Evolutionary conservation across 2,888 invertebrate species (phyloP), one percentile per base, ranked within the genome.

Genomic region (Monoplex corrugatus): DNA sequence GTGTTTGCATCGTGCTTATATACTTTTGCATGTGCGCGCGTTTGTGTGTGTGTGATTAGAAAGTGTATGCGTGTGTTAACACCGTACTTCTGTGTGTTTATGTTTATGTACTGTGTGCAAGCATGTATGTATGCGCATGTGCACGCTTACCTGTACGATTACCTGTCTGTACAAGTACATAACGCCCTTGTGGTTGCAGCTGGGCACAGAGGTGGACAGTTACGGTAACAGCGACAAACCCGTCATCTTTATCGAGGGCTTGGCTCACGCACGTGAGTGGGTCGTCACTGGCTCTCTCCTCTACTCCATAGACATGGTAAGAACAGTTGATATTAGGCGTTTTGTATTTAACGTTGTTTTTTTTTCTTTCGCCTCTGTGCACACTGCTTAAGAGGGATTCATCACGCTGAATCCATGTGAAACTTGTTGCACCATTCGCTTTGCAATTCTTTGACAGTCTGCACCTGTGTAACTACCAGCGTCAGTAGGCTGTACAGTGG

Each of bases 191-290:
- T 40, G 38, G 78, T 5, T 23, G n/a, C 78, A 78, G 78, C 19
- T 78, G 10, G 38, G 28, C 6, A n/a, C 75, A 75, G 75, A 38
- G 2, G 2, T 3, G 75, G 38, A 75, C 75, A 35, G n/a, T 28
- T 40, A 38, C 23, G 75, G 19, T 16, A 75, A 38, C 16, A 38
- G 19, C 63, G 68, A 87, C 87, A 90, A 89, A 80, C 89, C 89
- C 16, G 89, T 88, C 57, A 89, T 90, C 38, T 45, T 90, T 43
- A 40, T 89, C 10, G 90, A 90, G 72, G 44, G 87, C 6, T 83
- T 89, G 10, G 84, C 88, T 38, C 90, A 90, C 78, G 90, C 90
- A 63, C 88, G 90, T 32, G 90, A 90, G 75, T 90, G 90, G 90
- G 78, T 89, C 75, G 78, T 88, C 0, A 88, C 90, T 0, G 90